Percentiles rank a stretch among this genome's conserved stretches.
Conservation (phyloP, 2,888 invertebrate species). For the Kryphioiulus occultus region DNA sequence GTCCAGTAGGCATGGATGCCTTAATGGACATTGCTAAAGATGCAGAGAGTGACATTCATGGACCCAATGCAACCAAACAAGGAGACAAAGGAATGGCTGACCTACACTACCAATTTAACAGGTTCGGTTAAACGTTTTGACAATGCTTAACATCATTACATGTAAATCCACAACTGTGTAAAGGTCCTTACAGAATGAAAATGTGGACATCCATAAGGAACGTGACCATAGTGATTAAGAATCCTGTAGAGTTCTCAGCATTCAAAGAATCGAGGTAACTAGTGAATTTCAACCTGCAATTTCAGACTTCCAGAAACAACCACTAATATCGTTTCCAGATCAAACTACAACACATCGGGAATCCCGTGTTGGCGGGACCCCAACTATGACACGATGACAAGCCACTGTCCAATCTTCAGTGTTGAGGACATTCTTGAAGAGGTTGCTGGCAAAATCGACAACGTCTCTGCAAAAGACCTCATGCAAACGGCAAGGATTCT, state of each 20-base stretch:
- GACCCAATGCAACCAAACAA: neutral
- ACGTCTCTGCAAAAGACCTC: neutral
- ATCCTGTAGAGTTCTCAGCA: neutral
- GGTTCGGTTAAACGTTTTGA: neutral
- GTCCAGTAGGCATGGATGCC: neutral
- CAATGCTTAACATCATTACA: neutral
- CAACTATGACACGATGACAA: neutral
- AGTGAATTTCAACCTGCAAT: neutral
- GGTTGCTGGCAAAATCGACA: neutral
- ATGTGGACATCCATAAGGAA: neutral
- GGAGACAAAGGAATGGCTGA: neutral
- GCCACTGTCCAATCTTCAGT: neutral
- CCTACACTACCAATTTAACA: neutral
- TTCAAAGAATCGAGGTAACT: constrained; percentile 12
- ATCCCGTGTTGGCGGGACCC: neutral
- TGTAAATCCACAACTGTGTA: neutral
- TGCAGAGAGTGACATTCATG: neutral
- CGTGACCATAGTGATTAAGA: neutral
- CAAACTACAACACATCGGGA: constrained; percentile 1
- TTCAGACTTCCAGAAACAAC: neutral
- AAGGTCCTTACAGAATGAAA: neutral
- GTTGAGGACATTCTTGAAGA: neutral
- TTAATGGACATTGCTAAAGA: neutral
- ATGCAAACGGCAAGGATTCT: neutral
- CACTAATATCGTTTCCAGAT: neutral